These are phyloP conservation scores for Hecatera dysodea DNA, from an alignment of 2,888 invertebrate species.

Conservation along the genomic window DNA sequence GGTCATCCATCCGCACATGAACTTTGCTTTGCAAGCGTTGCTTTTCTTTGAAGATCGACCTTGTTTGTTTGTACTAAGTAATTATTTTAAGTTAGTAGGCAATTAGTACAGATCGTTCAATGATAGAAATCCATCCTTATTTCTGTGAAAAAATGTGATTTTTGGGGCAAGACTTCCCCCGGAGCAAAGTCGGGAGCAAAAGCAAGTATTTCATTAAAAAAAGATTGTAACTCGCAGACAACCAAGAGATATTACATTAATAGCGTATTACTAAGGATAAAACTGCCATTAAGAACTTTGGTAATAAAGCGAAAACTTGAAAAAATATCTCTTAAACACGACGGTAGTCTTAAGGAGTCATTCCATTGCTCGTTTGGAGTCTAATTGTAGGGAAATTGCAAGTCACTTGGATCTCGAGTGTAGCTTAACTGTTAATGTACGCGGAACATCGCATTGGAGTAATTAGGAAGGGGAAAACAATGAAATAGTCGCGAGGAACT, in stretches of 20 bases:
- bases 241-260: conserved; percentile 51
- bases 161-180: too few species aligned
- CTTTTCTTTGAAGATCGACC: too few species aligned
- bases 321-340: conserved; percentile 49
- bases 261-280: conserved; percentile 60
- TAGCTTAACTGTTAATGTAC: conserved; percentile 48
- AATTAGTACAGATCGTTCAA: too few species aligned
- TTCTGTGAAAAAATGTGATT: too few species aligned
- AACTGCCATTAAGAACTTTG: conserved; percentile 63
- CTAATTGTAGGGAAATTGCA: conserved; percentile 61
- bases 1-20: too few species aligned
- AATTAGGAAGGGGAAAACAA: conserved; percentile 67
- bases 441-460: conserved; percentile 48
- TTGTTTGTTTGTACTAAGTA: too few species aligned
- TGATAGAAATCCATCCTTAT: too few species aligned
- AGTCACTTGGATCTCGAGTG: conserved; percentile 44
- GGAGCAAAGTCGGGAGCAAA: neutral
- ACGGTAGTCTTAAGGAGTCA: conserved; percentile 32
- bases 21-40: too few species aligned
- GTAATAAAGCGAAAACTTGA: conserved; percentile 60
- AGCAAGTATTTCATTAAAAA: neutral
- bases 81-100: too few species aligned
- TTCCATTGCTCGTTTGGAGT: conserved; percentile 48
- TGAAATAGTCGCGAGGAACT: conserved; percentile 68
- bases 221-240: conserved; percentile 42